Base-by-base conservation (phyloP, 2,888 invertebrate species). In the Invenusta paracnida region DNA sequence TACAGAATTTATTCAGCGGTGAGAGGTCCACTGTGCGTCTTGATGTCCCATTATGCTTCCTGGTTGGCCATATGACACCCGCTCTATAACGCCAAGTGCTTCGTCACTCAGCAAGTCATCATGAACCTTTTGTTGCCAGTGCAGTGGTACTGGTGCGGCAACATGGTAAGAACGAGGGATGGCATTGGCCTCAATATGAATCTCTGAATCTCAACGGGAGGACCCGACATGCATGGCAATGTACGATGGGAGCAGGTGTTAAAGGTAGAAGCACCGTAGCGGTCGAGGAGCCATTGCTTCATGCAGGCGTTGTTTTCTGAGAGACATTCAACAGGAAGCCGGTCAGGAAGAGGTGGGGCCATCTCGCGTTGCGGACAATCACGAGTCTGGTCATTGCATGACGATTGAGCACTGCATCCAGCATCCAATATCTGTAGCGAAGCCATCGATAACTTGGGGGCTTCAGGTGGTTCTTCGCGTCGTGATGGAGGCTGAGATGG, bases 21-120 rank as follows among this genome's bases (percentile, higher is more conserved):
- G 73, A 73, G 23, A 73, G 73, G 73, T 73, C 73, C 2, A 73
- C 73, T 23, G 73, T 73, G 11, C 73, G 48, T 17, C 48, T 48
- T 5, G 17, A 17, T 17, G 17, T 48, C 17, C 48, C 48, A 23
- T 73, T 73, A 73, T 2, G 2, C 23, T 73, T 73, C 11, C 73
- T 73, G 2, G 27, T 13, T 73, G 73, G 27, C 73, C 25, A 73
- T 5, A 23, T 23, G 73, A 25, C 73, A 73, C 73, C 17, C 2
- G 73, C 27, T 73, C 73, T 11, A 82, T 82, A 23, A 82, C 82
- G n/a, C 27, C 82, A 2, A 82, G 82, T 13, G 82, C 29, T 82
- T 13, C 82, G n/a, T 82, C 82, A 27, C 82, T 13, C n/a, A 30
- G 29, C n/a, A 82, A 28, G 29, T 82, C 82, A 5, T 30, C 17